Conservation (phyloP, 2,888 invertebrate genomes). For the Torymus auratus region DNA sequence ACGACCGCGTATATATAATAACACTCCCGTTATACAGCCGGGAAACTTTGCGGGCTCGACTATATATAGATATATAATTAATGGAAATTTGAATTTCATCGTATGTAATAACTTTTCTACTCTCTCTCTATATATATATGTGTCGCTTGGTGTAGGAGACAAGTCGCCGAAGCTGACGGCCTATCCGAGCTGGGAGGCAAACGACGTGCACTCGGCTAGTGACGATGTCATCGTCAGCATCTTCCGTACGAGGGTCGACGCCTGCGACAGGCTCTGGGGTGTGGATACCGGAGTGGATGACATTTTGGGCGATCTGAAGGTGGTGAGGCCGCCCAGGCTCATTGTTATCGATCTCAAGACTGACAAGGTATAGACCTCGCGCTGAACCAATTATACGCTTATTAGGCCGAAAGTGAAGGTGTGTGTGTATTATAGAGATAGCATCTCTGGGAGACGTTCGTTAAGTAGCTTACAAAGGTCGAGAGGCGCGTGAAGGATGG, state of each 20-base stretch:
- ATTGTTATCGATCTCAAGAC: constrained; percentile 85
- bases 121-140: neutral
- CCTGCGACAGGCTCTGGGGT: constrained; percentile 89
- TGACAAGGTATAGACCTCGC: constrained; percentile 79
- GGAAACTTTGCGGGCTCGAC: too few species aligned
- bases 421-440: too few species aligned
- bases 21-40: too few species aligned
- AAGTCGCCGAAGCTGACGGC: constrained; percentile 85
- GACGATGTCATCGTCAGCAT: constrained; percentile 84
- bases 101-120: too few species aligned
- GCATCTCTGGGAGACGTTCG: too few species aligned
- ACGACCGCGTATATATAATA: too few species aligned
- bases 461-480: too few species aligned
- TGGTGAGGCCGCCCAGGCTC: constrained; percentile 80
- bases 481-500: too few species aligned
- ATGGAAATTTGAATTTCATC: constrained; percentile 23
- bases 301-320: constrained; percentile 80
- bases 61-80: constrained; percentile 10
- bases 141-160: constrained; percentile 8
- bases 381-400: neutral
- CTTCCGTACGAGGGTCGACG: constrained; percentile 85
- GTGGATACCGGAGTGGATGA: constrained; percentile 88
- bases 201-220: constrained; percentile 81
- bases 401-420: too few species aligned
- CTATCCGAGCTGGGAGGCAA: constrained; percentile 88